A percentile compares a stretch with the other conserved stretches of the same genome.
Conservation (phyloP, 2,888 invertebrate genomes). For the Seira ritae region DNA sequence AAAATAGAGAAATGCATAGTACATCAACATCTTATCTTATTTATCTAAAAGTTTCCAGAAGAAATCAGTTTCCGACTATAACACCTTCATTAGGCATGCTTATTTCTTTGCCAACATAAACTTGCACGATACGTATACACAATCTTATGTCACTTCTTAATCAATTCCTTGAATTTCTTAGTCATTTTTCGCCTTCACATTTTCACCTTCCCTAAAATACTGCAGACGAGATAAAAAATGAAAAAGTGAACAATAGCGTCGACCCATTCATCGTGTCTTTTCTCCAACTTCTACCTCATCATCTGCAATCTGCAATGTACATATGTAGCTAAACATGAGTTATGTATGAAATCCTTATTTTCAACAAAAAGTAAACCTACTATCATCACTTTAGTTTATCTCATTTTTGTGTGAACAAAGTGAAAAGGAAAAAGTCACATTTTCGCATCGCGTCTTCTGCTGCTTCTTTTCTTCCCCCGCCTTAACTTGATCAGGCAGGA, state of each 20-base stretch:
- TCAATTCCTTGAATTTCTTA: too few relatives aligned
- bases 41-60: too few relatives aligned
- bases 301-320: not conserved
- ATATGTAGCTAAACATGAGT: not conserved
- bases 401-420: not conserved
- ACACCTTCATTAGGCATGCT: too few relatives aligned
- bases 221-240: not conserved
- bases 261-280: not conserved
- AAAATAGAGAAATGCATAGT: too few relatives aligned
- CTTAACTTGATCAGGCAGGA: conserved; percentile 7
- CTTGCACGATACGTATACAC: too few relatives aligned
- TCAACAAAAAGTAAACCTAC: not conserved
- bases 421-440: not conserved
- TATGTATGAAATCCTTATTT: not conserved
- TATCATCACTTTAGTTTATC: conserved; percentile 6
- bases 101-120: too few relatives aligned
- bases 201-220: not conserved
- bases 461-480: not conserved
- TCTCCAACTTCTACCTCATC: not conserved
- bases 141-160: too few relatives aligned
- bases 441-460: not conserved
- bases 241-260: not conserved
- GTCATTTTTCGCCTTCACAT: not conserved
- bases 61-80: too few relatives aligned
- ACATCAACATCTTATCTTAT: too few relatives aligned